Base-by-base conservation (phyloP, 2,888 invertebrate species). In the Hypomecis atomaria region DNA sequence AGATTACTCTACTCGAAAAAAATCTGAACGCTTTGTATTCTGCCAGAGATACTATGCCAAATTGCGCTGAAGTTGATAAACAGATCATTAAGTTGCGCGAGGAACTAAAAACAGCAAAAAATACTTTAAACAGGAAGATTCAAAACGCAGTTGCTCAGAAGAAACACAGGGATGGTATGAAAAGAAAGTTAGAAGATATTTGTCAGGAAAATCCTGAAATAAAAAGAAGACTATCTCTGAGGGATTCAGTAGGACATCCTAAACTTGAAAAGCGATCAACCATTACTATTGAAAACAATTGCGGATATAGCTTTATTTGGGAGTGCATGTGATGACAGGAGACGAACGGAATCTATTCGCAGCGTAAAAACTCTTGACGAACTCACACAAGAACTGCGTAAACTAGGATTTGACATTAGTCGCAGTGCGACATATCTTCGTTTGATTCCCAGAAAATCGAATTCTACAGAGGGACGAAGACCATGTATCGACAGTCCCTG, bases 201-300 rank as follows among this genome's bases (percentile, higher is more conserved):
- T 72, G 71, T 72, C 67, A 71, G 45, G 68, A 71, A 68, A 72
- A 71, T 75, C 73, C 71, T 52, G 72, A 73, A 67, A 71, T 73
- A 66, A 70, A 69, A 71, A 73, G 11, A 60, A 71, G 48, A 69
- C 71, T 73, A 70, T 71, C 71, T 67, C 70, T 71, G 69, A 71
- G 71, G 67, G 71, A 71, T 73, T 71, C 71, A 71, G 69, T 67
- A 53, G 72, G 73, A 72, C 72, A 54, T 66, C 71, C 75, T 69
- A 67, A 64, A 53, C 69, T 73, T 67, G 74, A 73, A 73, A n/a
- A 69, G 66, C 64, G 45, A 72, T 69, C 71, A 69, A 65, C 67
- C 73, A 56, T 62, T 11, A 65, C 69, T 71, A 62, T 67, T 71
- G 59, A 68, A 74, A 73, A 71, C 68, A 67, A 75, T 75, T 62